These are phyloP conservation scores for Pycnonotus jocosus DNA, from an alignment of 2,113 vertebrate species.

Conservation along the genomic window DNA sequence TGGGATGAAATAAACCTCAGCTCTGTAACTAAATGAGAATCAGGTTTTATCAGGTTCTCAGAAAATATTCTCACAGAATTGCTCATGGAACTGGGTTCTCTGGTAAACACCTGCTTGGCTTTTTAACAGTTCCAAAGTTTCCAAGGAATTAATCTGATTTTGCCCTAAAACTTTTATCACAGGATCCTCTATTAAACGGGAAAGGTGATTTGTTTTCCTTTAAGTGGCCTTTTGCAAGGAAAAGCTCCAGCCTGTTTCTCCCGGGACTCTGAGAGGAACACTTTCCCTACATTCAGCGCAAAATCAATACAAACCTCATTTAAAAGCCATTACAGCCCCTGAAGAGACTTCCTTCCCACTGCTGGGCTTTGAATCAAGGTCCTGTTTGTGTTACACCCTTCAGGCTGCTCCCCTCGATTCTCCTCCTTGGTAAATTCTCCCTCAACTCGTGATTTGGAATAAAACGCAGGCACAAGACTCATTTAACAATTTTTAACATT, in stretches of 20 bases:
- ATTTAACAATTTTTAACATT: neutral
- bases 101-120: neutral
- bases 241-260: neutral
- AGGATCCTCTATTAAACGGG: neutral
- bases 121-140: neutral
- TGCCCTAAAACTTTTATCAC: neutral
- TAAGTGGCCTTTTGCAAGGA: neutral
- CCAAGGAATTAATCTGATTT: neutral
- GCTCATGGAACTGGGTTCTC: accelerated
- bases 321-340: neutral
- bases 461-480: neutral
- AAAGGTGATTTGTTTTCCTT: neutral
- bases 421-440: neutral
- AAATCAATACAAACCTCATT: constrained; percentile 38
- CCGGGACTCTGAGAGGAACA: neutral
- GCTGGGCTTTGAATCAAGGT: neutral
- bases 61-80: neutral
- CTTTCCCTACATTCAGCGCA: neutral
- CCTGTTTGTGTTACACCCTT: neutral
- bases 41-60: neutral
- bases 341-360: neutral
- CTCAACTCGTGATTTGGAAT: neutral
- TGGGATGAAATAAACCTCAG: neutral
- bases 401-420: neutral
- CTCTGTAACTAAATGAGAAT: neutral